These are phyloP conservation scores for Gadus chalcogrammus DNA, from an alignment of 2,113 vertebrate genomes.

Conservation along the genomic window DNA sequence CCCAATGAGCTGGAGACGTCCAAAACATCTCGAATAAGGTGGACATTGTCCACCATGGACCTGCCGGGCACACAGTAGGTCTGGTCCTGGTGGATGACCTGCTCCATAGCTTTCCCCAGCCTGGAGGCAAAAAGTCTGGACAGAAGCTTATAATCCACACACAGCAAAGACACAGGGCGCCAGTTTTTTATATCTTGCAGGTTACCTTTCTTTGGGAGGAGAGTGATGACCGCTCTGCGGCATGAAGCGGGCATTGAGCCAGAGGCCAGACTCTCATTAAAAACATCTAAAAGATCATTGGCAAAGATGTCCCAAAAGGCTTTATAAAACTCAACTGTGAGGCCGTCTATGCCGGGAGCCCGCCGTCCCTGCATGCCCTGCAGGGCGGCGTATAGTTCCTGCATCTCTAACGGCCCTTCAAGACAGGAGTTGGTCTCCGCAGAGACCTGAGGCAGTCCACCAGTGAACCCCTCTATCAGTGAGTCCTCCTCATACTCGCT, in stretches of 20 bases:
- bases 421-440: too few species aligned
- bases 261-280: neutral
- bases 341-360: too few species aligned
- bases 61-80: too few species aligned
- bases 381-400: constrained; percentile 4
- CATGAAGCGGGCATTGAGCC: neutral
- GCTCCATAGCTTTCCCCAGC: too few species aligned
- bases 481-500: neutral
- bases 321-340: too few species aligned
- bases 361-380: constrained; percentile 8
- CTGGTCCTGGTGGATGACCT: too few species aligned
- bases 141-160: constrained; percentile 9
- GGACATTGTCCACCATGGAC: too few species aligned
- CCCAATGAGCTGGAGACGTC: too few species aligned
- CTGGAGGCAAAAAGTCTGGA: neutral
- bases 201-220: constrained; percentile 15
- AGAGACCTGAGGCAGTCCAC: neutral
- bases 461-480: neutral
- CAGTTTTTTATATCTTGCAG: constrained; percentile 15
- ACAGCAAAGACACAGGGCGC: constrained; percentile 7
- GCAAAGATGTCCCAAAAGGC: too few species aligned
- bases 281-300: neutral
- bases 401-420: neutral
- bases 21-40: too few species aligned
- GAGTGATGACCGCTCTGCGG: constrained; percentile 6